A percentile compares a stretch with the other conserved stretches of the same genome.
Conservation (phyloP, 2,113 vertebrate genomes). For the Capricornis sumatraensis region DNA sequence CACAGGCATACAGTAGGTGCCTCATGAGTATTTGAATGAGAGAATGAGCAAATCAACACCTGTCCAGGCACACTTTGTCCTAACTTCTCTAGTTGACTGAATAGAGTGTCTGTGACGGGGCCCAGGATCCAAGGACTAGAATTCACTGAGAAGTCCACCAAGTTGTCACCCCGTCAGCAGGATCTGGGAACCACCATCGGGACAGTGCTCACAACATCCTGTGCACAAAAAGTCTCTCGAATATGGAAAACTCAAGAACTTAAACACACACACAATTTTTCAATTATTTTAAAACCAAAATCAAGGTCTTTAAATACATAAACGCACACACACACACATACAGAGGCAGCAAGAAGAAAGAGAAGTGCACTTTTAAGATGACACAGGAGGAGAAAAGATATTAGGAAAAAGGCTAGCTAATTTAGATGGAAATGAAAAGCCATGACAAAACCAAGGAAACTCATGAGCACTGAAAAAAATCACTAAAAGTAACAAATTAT, state of each 20-base stretch:
- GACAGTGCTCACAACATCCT: background rate
- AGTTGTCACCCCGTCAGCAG: background rate
- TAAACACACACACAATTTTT: background rate
- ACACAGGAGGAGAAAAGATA: background rate
- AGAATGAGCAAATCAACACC: background rate
- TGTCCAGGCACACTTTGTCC: background rate
- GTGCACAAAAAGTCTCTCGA: background rate
- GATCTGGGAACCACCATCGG: background rate
- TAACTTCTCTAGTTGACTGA: background rate
- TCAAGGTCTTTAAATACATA: background rate
- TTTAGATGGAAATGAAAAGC: constrained; percentile 8
- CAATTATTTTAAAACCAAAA: background rate
- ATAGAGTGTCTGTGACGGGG: background rate
- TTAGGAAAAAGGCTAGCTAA: background rate
- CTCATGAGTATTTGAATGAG: background rate
- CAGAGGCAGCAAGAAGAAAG: background rate
- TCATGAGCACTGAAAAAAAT: background rate
- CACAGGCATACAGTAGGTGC: background rate
- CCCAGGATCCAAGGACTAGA: background rate
- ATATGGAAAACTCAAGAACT: background rate
- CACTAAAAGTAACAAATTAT: background rate
- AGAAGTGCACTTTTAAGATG: background rate
- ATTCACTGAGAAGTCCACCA: background rate
- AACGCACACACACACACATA: background rate
- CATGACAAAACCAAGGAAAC: background rate